Base-by-base conservation (phyloP, 37 sponge, comb jelly and placozoan species). In the Spongia lamella region DNA sequence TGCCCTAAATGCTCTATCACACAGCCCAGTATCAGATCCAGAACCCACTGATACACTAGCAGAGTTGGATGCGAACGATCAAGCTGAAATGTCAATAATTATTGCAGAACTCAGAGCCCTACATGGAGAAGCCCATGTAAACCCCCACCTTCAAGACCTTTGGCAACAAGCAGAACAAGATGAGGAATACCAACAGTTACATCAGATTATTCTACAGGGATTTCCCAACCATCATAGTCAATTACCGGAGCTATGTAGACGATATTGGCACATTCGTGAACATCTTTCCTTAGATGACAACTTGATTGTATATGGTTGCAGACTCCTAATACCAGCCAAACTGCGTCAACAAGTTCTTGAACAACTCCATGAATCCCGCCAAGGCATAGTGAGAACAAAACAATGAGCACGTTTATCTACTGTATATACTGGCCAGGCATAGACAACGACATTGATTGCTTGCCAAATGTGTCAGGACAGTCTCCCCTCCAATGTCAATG, bases 1-100 rank as follows among this genome's bases (percentile, higher is more conserved):
- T 14, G 82, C 82, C 20, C 53, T 58, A 21, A 55, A 80, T 71
- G 79, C 79, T 34, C 79, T 68, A 0, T 70, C 71, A 17, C 7
- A 63, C 19, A 27, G 32, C 63, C 81, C 72, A 11, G 21, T 9
- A 2, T 6, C 47, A 0, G 32, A 56, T 7, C 79, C 79, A 29
- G 9, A 56, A 0, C 43, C 21, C 38, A 21, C 38, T 16, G 80
- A 79, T 29, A 29, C 22, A 14, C 81, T 80, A n/a, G 61, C 15
- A 60, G 61, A 60, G 22, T 19, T 25, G 26, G 61, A 60, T 27
- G 21, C 22, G 61, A 11, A 60, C 15, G 24, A 60, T 27, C 13
- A 6, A 17, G 39, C 33, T 13, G 66, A 64, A 21, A 15, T 3
- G 16, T 31, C 38, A 66, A 13, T 7, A 66, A n/a, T 13, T 16